Conservation (phyloP, 2,797 vertebrate genomes). For the Artibeus jamaicensis region DNA sequence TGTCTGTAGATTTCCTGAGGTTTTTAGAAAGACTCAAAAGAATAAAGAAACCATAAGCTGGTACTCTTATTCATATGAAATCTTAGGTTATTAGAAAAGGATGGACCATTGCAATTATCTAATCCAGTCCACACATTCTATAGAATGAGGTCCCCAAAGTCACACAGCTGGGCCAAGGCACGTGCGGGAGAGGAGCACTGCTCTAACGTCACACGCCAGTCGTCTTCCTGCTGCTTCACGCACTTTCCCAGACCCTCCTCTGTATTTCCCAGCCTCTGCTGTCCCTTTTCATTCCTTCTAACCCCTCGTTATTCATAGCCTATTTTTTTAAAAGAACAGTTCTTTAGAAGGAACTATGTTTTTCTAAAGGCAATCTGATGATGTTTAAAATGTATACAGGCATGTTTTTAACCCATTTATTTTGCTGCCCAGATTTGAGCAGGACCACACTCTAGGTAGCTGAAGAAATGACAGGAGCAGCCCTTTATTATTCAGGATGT, state of each 20-base stretch:
- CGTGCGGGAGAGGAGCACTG: neutral
- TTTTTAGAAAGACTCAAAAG: neutral
- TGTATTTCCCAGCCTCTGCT: neutral
- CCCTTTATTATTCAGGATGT: neutral
- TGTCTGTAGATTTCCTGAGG: neutral
- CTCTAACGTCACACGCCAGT: neutral
- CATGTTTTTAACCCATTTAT: neutral
- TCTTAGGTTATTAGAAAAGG: neutral
- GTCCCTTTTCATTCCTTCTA: neutral
- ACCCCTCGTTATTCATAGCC: neutral
- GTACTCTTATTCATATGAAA: neutral
- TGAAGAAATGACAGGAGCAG: neutral
- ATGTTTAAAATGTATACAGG: neutral
- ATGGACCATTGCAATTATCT: neutral
- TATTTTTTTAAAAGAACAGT: neutral
- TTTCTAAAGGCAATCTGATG: neutral
- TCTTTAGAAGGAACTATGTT: neutral
- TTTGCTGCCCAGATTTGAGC: neutral
- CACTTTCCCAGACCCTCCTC: neutral
- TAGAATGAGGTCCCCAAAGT: neutral
- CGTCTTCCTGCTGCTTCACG: no score
- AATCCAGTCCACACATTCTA: neutral
- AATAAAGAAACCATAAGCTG: neutral
- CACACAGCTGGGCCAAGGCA: neutral
- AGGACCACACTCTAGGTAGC: neutral